phyloP scores from a whole-genome alignment of 2,888 invertebrate genomes.

The Archips xylosteana region DNA sequence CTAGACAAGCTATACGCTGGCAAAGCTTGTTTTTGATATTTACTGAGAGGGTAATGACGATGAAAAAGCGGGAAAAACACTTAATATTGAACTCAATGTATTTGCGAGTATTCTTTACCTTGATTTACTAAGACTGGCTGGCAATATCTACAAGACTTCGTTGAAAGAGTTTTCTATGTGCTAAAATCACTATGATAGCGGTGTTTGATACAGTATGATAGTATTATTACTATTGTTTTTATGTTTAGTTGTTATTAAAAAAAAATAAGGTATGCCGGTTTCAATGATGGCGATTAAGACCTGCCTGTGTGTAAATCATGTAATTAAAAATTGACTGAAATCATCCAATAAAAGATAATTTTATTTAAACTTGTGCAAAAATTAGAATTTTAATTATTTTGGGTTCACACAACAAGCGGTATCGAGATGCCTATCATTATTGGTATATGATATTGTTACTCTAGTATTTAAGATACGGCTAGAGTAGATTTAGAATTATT shows the following conservation, averaged over 20 bases:
- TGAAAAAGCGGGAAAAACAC: too few species aligned
- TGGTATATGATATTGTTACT: conserved; percentile 8
- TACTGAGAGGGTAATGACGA: too few species aligned
- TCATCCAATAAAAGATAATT: too few species aligned
- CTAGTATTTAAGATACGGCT: neutral
- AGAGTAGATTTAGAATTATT: neutral
- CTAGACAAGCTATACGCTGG: too few species aligned
- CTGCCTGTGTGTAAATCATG: neutral
- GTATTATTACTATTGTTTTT: neutral
- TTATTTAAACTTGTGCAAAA: too few species aligned
- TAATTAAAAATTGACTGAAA: neutral
- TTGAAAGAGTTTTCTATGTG: neutral
- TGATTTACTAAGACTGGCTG: neutral
- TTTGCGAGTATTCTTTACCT: neutral
- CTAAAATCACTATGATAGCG: neutral
- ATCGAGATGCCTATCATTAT: neutral
- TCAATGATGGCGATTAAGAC: too few species aligned
- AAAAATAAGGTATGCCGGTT: neutral
- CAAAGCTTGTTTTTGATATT: too few species aligned
- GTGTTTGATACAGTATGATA: neutral
- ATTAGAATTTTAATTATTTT: neutral
- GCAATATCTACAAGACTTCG: neutral
- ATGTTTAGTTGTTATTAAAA: conserved; percentile 1
- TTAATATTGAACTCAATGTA: too few species aligned
- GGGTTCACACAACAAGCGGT: neutral